Conservation (phyloP, 2,888 invertebrate genomes). For the Stictocephala bisonia region DNA sequence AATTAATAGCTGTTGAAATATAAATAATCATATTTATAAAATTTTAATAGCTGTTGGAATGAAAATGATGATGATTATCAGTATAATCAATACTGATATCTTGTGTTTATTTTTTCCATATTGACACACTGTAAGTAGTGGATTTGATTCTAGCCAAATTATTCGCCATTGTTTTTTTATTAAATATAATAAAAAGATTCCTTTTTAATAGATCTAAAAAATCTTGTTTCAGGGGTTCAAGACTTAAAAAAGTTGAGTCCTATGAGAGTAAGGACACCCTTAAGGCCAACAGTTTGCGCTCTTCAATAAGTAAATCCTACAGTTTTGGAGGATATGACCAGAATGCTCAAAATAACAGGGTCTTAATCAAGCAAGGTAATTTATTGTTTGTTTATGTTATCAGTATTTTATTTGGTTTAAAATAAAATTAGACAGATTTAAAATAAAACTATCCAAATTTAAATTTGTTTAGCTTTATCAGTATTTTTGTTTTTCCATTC, state of each 20-base stretch:
- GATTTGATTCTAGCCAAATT: too few species aligned
- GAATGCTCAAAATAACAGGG: slow-evolving; percentile 66
- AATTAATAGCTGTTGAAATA: too few species aligned
- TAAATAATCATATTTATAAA: too few species aligned
- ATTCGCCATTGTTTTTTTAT: too few species aligned
- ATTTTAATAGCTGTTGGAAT: too few species aligned
- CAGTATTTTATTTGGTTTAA: too few species aligned
- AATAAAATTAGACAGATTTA: slow-evolving; percentile 54
- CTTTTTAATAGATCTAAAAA: too few species aligned
- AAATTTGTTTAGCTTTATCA: slow-evolving; percentile 16
- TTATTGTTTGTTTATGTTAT: slow-evolving; percentile 7
- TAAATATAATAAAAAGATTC: too few species aligned
- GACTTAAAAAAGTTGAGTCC: slow-evolving; percentile 67
- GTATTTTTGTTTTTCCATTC: neutral
- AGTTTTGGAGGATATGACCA: slow-evolving; percentile 86
- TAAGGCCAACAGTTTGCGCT: slow-evolving; percentile 65
- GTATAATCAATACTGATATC: too few species aligned
- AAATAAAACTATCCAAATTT: neutral
- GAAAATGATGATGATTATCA: too few species aligned
- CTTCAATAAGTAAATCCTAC: slow-evolving; percentile 82
- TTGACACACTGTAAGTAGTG: too few species aligned
- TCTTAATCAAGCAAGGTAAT: slow-evolving; percentile 82
- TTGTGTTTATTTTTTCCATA: too few species aligned
- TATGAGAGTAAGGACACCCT: slow-evolving; percentile 66
- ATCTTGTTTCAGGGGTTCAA: slow-evolving; percentile 60